phyloP scores from a whole-genome alignment of 2,797 vertebrate genomes.

The Coranthus polyacanthus region DNA sequence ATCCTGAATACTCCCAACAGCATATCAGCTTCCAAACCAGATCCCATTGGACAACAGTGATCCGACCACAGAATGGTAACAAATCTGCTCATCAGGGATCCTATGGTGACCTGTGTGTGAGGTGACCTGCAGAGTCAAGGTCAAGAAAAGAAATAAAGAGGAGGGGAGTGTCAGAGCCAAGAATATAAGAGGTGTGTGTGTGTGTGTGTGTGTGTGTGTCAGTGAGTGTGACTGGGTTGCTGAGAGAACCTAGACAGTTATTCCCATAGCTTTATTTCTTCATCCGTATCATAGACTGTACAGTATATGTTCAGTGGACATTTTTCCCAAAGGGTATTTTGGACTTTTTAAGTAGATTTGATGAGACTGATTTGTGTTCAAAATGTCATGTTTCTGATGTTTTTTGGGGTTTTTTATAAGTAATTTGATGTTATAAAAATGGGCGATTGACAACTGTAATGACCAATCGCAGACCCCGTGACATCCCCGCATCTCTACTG shows the following conservation, averaged over 20 bases:
- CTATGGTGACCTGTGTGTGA: conserved; percentile 66
- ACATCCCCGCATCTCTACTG: no score
- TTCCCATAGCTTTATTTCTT: not conserved
- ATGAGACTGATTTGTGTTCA: no score
- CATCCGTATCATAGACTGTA: no score
- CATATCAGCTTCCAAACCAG: conserved; percentile 79
- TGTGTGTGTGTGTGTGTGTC: not conserved
- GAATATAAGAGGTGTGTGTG: conserved; percentile 26
- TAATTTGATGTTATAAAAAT: no score
- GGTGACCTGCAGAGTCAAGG: conserved; percentile 72
- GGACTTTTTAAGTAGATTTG: no score
- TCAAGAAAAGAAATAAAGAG: conserved; percentile 49
- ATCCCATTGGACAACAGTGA: conserved; percentile 79
- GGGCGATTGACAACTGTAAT: no score
- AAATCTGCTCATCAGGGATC: conserved; percentile 72
- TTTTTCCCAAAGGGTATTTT: no score
- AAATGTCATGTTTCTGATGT: no score
- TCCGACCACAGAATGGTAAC: conserved; percentile 77
- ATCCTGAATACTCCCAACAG: conserved; percentile 73
- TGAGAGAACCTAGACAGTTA: not conserved
- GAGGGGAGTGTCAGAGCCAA: conserved; percentile 13
- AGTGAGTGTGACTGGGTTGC: not conserved
- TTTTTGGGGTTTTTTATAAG: no score
- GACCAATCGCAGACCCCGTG: no score
- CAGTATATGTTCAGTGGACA: no score